phyloP scores from a whole-genome alignment of 2,113 vertebrate species.

The Martes martes region DNA sequence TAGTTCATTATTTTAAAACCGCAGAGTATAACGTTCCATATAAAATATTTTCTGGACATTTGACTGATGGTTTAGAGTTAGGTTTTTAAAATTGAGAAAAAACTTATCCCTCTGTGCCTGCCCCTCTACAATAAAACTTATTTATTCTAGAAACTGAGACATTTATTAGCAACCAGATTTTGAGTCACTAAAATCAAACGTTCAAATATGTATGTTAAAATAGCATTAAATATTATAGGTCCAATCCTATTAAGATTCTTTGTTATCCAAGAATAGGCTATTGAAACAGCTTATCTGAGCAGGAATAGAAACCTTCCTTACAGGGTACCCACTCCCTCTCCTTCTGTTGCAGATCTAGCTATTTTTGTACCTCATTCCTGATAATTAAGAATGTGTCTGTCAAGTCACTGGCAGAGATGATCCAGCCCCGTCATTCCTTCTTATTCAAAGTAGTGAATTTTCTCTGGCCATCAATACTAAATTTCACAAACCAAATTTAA shows the following conservation, averaged over 20 bases:
- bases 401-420: constrained; percentile 28
- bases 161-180: background rate
- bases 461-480: constrained; percentile 51
- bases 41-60: background rate
- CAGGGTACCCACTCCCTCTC: background rate
- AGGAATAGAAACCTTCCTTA: background rate
- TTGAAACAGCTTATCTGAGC: background rate
- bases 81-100: background rate
- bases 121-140: background rate
- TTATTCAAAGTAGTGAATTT: constrained; percentile 59
- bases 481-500: constrained; percentile 37
- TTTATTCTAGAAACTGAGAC: constrained; percentile 32
- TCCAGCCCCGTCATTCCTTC: constrained; percentile 2
- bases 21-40: background rate
- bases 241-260: constrained; percentile 3
- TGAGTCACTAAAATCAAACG: background rate
- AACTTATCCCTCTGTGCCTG: background rate
- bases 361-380: constrained; percentile 68
- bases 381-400: constrained; percentile 72
- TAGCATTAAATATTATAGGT: background rate
- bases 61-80: background rate
- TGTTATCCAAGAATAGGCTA: background rate
- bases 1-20: constrained; percentile 39
- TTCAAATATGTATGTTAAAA: constrained; percentile 48
- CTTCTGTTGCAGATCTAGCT: constrained; percentile 52